Conservation (phyloP, 92 coral and sea anemone genomes). For the Porites lobata region DNA sequence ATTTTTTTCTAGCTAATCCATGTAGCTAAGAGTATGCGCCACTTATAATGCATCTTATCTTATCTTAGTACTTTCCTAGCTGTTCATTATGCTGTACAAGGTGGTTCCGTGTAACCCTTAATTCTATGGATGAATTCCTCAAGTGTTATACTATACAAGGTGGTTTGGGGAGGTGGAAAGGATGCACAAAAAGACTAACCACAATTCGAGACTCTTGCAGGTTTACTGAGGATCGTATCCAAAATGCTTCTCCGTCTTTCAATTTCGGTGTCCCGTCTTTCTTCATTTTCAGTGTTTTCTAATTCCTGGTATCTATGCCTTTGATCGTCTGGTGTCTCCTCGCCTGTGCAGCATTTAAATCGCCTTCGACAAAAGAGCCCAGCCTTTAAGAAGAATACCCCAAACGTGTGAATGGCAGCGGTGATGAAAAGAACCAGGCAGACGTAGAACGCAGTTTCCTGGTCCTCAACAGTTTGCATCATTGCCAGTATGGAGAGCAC, state of each 20-base stretch:
- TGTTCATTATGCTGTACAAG: no score
- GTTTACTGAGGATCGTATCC: neutral
- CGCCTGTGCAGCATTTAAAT: constrained; percentile 1
- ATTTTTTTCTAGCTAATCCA: no score
- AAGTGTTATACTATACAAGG: no score
- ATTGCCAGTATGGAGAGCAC: constrained; percentile 72
- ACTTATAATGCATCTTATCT: no score
- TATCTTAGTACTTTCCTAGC: no score
- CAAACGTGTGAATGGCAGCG: constrained; percentile 54
- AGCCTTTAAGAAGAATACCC: constrained; percentile 53
- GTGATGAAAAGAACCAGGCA: constrained; percentile 44
- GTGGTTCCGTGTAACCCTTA: no score
- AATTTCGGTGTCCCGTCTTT: neutral
- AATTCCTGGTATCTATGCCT: neutral
- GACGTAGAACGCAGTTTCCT: constrained; percentile 13
- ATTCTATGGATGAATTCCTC: no score
- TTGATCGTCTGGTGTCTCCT: no score
- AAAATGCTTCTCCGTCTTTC: constrained; percentile 14
- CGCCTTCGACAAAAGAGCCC: constrained; percentile 60
- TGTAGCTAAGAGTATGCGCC: no score
- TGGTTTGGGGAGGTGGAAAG: no score
- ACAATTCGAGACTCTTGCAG: neutral
- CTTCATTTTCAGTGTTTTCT: constrained; percentile 18
- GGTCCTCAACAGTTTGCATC: constrained; percentile 60
- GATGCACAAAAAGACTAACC: neutral